phyloP scores from a whole-genome alignment of 2,113 vertebrate genomes.

The Halichoerus grypus region DNA sequence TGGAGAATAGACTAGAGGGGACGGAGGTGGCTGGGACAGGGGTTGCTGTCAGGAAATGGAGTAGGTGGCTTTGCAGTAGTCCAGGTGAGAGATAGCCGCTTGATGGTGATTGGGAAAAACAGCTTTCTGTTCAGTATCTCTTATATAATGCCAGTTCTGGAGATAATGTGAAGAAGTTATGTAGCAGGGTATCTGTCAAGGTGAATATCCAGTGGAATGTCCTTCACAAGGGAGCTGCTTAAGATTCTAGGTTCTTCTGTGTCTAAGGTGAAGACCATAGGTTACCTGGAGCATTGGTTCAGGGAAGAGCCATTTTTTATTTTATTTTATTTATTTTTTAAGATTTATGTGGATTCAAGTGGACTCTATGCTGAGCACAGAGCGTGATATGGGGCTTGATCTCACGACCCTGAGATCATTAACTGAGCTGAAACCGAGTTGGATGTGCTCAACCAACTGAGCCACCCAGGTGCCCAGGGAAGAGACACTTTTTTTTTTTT shows the following conservation, averaged over 20 bases:
- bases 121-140: constrained; percentile 2
- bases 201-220: not conserved
- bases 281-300: not conserved
- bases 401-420: no score
- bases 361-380: no score
- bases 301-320: not conserved
- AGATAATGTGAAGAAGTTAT: not conserved
- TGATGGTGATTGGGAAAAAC: not conserved
- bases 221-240: not conserved
- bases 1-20: not conserved
- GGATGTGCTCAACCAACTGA: no score
- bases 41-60: no score
- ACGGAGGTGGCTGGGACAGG: not conserved
- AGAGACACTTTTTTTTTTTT: not conserved
- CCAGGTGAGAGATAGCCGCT: not conserved
- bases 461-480: no score
- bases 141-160: not conserved
- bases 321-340: not conserved
- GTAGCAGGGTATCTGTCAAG: not conserved
- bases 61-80: not conserved
- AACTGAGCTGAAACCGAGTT: no score
- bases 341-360: not conserved
- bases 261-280: not conserved
- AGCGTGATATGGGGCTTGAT: no score
- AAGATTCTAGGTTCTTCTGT: constrained; percentile 13